Conservation (phyloP, 2,113 vertebrate genomes). For the Pterocles orientalis region DNA sequence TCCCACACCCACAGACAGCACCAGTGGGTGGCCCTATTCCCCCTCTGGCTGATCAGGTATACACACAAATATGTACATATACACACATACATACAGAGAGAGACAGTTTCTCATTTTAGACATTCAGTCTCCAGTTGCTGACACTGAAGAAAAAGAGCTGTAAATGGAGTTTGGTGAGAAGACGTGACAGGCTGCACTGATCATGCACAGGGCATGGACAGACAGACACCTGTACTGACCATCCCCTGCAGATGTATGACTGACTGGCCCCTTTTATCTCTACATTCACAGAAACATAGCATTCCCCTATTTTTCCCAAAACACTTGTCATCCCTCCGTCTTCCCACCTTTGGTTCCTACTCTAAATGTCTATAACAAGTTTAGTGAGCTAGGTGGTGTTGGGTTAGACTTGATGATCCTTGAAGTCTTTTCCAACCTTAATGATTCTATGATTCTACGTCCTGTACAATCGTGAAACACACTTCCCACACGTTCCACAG, state of each 20-base stretch:
- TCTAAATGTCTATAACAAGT: neutral
- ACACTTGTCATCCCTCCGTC: neutral
- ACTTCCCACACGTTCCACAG: neutral
- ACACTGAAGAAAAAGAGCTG: neutral
- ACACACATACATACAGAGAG: neutral
- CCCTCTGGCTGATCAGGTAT: too few species aligned
- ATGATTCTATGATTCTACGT: too few species aligned
- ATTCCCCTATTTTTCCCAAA: neutral
- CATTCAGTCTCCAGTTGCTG: neutral
- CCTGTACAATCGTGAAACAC: neutral
- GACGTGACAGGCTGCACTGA: neutral
- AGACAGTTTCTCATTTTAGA: neutral
- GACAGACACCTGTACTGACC: neutral
- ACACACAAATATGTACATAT: too few species aligned
- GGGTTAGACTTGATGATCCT: too few species aligned
- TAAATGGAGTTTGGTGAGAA: neutral
- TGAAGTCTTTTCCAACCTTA: too few species aligned
- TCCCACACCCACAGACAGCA: neutral
- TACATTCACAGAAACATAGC: neutral
- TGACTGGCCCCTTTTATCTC: neutral
- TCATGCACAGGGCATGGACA: neutral
- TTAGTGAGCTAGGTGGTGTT: too few species aligned
- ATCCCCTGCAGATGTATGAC: neutral
- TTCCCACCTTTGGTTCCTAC: neutral
- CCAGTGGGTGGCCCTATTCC: neutral